A percentile compares a stretch with the other conserved stretches of the same genome.
phyloP scores from a whole-genome alignment of 2,888 invertebrate species.

The Epistrophe eligans region DNA sequence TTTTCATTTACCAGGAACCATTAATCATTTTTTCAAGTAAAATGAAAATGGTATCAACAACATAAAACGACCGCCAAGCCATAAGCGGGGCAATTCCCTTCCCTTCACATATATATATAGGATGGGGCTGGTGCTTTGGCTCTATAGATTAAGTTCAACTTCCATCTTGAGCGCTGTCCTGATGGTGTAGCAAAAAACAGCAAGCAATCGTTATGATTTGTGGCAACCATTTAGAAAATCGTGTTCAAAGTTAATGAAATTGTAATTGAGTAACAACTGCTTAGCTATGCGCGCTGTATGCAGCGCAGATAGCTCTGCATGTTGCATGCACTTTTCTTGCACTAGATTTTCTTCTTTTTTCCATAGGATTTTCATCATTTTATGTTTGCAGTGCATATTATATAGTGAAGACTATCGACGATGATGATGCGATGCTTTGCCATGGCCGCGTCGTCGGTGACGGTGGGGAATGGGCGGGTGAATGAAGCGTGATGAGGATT shows the following conservation, averaged over 20 bases:
- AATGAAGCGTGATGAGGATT: conserved; percentile 35
- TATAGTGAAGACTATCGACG: conserved; percentile 3
- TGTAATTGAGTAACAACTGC: conserved; percentile 83
- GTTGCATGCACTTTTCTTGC: conserved; percentile 56
- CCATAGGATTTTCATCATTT: conserved; percentile 39
- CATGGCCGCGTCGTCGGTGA: background rate
- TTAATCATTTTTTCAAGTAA: conserved; percentile 69
- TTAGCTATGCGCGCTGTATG: conserved; percentile 40
- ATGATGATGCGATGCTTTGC: no score
- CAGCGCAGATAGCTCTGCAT: conserved; percentile 30
- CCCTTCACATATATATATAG: background rate
- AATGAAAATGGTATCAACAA: conserved; percentile 75
- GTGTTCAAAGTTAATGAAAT: conserved; percentile 84
- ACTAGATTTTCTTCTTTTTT: conserved; percentile 67
- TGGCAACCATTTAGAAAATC: conserved; percentile 83
- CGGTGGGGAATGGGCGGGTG: conserved; percentile 4
- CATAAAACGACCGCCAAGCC: conserved; percentile 8
- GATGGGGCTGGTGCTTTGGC: background rate
- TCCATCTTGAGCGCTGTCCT: conserved; percentile 49
- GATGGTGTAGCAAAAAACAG: conserved; percentile 55
- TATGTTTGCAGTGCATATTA: background rate
- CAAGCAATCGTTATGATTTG: conserved; percentile 84
- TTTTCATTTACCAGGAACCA: conserved; percentile 72
- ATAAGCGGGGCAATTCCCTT: conserved; percentile 36
- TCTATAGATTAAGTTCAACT: conserved; percentile 65